Evolutionary conservation across 2,797 vertebrate species (phyloP), one percentile per base, ranked within the genome.

Genomic region (Coregonus ussuriensis): DNA sequence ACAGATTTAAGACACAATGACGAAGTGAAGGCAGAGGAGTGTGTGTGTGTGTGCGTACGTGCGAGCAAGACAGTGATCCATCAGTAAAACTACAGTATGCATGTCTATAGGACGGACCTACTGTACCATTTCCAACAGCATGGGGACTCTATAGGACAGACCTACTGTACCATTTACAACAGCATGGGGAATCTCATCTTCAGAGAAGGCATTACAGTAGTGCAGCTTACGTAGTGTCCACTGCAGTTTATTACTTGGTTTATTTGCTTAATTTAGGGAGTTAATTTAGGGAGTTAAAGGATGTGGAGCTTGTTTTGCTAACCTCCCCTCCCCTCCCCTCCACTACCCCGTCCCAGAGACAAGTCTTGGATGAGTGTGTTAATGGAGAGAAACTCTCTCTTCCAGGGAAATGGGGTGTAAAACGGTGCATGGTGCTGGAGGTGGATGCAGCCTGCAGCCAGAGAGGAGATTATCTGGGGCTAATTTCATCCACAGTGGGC

Each of bases 1-100:
- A 92, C 79, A 87, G 87, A 90, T 91, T 88, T 90, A 84, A 81
- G 84, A 79, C 77, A 85, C 85, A 88, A 85, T 84, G 86, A 63
- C 16, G 25, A 77, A 11, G 67, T n/a, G 18, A 21, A 77, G 69
- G 69, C 77, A 81, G 79, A 81, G 76, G 29, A 13, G 47, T 14
- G 54, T 3, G 56, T n/a, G n/a, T 21, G 66, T 77, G 54, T 29
- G 18, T 25, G 41, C 68, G 56, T 77, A 35, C 29, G 35, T 68
- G 75, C 78, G 54, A 76, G 65, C 3, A 54, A 54, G 16, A 14
- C 3, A 1, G 52, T 53, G 18, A 56, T 56, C 54, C 6, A 1
- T n/a, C 18, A 56, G 54, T 18, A 56, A 56, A 56, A 56, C 18
- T 6, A 41, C 41, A 41, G 41, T 41, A 9, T 41, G 7, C 41